Conservation (phyloP, 2,113 vertebrate species). For the Seriola rivoliana region DNA sequence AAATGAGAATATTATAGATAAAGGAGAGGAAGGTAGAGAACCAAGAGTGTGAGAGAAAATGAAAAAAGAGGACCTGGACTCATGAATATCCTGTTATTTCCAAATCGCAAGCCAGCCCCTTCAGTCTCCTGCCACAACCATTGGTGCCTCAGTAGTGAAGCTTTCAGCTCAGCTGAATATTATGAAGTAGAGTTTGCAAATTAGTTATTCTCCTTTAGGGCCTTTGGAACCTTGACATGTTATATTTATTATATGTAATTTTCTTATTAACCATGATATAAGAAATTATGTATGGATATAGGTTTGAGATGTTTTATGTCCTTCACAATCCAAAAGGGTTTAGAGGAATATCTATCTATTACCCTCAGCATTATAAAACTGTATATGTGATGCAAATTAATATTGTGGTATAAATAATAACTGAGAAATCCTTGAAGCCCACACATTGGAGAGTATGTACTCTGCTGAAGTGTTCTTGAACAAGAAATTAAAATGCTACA, state of each 20-base stretch:
- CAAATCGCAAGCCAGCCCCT: background rate
- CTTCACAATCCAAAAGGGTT: background rate
- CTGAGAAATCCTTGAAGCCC: constrained; percentile 13
- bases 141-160: background rate
- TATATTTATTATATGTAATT: background rate
- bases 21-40: background rate
- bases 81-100: constrained; percentile 24
- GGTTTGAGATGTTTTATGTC: background rate
- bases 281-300: background rate
- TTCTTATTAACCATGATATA: background rate
- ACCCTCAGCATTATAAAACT: constrained; percentile 7
- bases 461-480: constrained; percentile 27
- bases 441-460: constrained; percentile 18
- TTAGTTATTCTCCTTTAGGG: background rate
- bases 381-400: constrained; percentile 5
- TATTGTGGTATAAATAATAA: constrained; percentile 3
- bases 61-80: constrained; percentile 14
- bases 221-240: background rate
- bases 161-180: background rate
- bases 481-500: constrained; percentile 17
- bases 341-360: background rate
- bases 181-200: background rate
- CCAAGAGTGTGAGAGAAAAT: constrained; percentile 11
- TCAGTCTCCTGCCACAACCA: background rate
- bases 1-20: background rate